These are phyloP conservation scores for Eupeodes latifasciatus DNA, from an alignment of 2,888 invertebrate genomes.

Conservation along the genomic window DNA sequence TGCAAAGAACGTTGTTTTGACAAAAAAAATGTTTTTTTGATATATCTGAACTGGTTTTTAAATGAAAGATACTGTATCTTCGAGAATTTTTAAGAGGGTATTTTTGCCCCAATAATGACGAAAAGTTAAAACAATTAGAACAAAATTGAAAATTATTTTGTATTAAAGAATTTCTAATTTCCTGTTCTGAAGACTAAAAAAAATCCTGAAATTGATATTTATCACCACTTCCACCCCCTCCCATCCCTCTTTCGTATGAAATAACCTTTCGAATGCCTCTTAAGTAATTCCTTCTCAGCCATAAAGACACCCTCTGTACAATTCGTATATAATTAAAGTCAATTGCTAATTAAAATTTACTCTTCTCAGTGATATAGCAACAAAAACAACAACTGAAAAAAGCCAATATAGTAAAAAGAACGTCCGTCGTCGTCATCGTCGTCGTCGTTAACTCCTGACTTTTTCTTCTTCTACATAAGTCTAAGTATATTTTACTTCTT, in stretches of 20 bases:
- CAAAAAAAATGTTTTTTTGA: too few species aligned
- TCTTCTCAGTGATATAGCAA: constrained; percentile 22
- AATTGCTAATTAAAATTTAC: constrained; percentile 74
- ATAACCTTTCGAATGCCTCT: background rate
- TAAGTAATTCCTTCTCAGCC: background rate
- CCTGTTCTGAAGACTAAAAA: background rate
- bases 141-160: background rate
- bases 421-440: background rate
- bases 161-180: background rate
- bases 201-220: background rate
- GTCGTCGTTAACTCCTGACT: constrained; percentile 15
- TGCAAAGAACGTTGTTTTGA: too few species aligned
- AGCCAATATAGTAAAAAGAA: constrained; percentile 31
- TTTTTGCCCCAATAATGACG: too few species aligned
- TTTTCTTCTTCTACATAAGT: background rate
- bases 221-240: background rate
- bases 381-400: background rate
- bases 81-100: too few species aligned
- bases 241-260: background rate
- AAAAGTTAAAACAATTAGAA: background rate
- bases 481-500: background rate
- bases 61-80: too few species aligned
- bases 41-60: too few species aligned
- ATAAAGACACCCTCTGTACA: background rate
- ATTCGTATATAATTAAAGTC: constrained; percentile 62